A percentile compares a stretch with the other conserved stretches of the same genome.
These are phyloP conservation scores for Eptesicus fuscus DNA, from an alignment of 2,113 vertebrate genomes.

Conservation along the genomic window DNA sequence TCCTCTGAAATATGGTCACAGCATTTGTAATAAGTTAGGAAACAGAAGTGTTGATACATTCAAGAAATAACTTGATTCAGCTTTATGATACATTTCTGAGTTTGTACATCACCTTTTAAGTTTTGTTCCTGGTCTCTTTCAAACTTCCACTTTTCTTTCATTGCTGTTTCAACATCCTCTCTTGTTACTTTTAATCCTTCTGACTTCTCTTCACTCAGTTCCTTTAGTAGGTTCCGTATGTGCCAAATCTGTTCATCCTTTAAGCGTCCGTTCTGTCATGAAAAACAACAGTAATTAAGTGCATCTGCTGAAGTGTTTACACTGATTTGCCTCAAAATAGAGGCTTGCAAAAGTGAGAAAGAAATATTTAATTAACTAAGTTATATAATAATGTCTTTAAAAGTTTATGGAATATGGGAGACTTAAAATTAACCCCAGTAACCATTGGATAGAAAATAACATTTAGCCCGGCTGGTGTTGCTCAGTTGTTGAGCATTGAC, in stretches of 20 bases:
- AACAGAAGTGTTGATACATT: background rate
- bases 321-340: background rate
- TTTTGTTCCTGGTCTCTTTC: slow-evolving; percentile 79
- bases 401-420: background rate
- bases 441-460: background rate
- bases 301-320: background rate
- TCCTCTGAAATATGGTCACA: background rate
- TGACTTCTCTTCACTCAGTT: slow-evolving; percentile 74
- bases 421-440: background rate
- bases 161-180: slow-evolving; percentile 81
- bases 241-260: slow-evolving; percentile 77
- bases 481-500: too few relatives aligned
- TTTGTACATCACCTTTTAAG: slow-evolving; percentile 79
- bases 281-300: slow-evolving; percentile 12
- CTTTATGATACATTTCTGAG: background rate
- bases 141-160: slow-evolving; percentile 80
- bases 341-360: background rate
- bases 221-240: slow-evolving; percentile 65
- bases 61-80: background rate
- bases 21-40: background rate
- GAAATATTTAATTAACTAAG: background rate
- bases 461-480: background rate
- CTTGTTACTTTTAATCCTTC: slow-evolving; percentile 74
- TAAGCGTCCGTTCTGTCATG: slow-evolving; percentile 76
- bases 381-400: background rate